Conservation (phyloP, 2,888 invertebrate genomes). For the Hoplodrina ambigua region DNA sequence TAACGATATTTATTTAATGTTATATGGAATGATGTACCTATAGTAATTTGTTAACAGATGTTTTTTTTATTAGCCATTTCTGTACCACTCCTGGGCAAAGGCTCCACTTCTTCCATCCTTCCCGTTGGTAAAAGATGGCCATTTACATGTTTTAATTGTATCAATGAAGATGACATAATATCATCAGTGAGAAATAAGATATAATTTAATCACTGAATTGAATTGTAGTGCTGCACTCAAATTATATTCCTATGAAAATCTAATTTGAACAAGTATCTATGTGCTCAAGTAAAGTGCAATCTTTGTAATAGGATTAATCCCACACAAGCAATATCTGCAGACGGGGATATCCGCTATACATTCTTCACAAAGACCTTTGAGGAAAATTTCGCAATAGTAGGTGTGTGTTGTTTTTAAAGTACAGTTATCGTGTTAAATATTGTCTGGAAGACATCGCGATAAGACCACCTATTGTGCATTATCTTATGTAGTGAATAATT, state of each 20-base stretch:
- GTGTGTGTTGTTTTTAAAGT: conserved; percentile 6
- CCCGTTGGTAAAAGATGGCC: background rate
- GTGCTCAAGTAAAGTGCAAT: background rate
- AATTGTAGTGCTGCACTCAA: no score
- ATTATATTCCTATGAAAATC: background rate
- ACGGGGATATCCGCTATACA: background rate
- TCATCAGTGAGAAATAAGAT: no score
- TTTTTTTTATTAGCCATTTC: no score
- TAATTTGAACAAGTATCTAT: background rate
- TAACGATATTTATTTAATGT: no score
- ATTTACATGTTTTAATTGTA: background rate
- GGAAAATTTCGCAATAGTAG: conserved; percentile 14
- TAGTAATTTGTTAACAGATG: background rate
- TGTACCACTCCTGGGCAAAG: no score
- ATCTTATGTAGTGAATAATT: conserved; percentile 10
- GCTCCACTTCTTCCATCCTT: no score
- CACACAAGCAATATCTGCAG: background rate
- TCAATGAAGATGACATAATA: background rate
- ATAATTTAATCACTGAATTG: no score
- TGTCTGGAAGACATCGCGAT: conserved; percentile 13
- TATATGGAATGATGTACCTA: no score
- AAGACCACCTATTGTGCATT: conserved; percentile 13
- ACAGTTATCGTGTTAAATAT: conserved; percentile 12
- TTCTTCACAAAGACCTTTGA: background rate
- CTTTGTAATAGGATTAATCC: background rate